Evolutionary conservation across 2,113 vertebrate species (phyloP), one percentile per base, ranked within the genome.

Genomic region (Eurystomus gularis): DNA sequence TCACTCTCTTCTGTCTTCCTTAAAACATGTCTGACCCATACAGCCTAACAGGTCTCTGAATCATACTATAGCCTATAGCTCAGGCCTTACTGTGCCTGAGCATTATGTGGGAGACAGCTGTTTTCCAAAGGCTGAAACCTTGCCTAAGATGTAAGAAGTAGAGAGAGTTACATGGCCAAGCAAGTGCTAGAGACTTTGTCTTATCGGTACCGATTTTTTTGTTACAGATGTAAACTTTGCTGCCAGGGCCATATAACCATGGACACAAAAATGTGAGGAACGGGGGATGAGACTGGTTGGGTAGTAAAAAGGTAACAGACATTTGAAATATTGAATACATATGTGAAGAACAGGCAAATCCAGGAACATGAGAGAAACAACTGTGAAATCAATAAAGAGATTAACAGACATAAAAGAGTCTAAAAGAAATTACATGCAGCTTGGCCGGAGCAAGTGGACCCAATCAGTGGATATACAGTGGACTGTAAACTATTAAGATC

Each of bases 201-300:
- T 62, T 54, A 37, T 1, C 2, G 6, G 3, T 15, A 4, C 3
- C 23, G n/a, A 8, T 44, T 42, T 21, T 42, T 62, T n/a, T 57
- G 20, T 10, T 68, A 33, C 10, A 66, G 20, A 10, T 44, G 24
- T 21, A 48, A 68, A 10, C 20, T 86, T 65, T 69, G 26, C 20
- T 73, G 18, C 18, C 52, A 60, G 11, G 1, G 13, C 17, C 37
- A 4, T 19, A 37, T 39, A 58, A 64, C 2, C 14, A 35, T 25
- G 79, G 37, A 62, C 0, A 39, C 6, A 49, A 77, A 46, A 73
- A 29, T 23, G 21, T 44, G 58, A 77, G 7, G 9, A 86, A 60
- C 1, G 1, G 7, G 5, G 5, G 3, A 51, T 10, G 37, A 55
- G 17, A 5, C 11, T 71, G 7, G 10, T 19, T 19, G 31, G 21